phyloP scores from a whole-genome alignment of 2,888 invertebrate species.

The Corbicula japonica region DNA sequence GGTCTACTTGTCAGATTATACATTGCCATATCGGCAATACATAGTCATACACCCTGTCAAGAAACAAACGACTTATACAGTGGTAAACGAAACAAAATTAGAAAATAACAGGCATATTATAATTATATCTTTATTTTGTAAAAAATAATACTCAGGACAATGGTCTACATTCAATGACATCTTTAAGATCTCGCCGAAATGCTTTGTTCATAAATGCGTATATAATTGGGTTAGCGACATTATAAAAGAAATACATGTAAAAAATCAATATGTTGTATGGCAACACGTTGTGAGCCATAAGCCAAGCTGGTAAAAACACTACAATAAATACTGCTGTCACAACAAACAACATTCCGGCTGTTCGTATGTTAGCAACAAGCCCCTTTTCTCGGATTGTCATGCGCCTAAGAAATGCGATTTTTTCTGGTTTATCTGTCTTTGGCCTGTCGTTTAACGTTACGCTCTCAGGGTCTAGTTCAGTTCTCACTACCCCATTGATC shows the following conservation, averaged over 20 bases:
- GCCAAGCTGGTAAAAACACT: slow-evolving; percentile 85
- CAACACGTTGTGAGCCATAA: slow-evolving; percentile 81
- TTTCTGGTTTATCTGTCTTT: slow-evolving; percentile 29
- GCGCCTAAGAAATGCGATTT: slow-evolving; percentile 57
- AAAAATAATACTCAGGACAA: no score
- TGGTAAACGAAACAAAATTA: no score
- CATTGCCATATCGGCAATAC: no score
- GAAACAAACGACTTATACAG: no score
- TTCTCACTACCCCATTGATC: slow-evolving; percentile 47
- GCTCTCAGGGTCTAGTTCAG: slow-evolving; percentile 41
- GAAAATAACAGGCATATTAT: no score
- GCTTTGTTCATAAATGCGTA: slow-evolving; percentile 86
- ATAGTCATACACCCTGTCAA: no score
- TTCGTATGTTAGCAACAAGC: slow-evolving; percentile 83
- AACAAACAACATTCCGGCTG: slow-evolving; percentile 86
- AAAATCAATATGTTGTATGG: slow-evolving; percentile 81
- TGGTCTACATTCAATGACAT: slow-evolving; percentile 63
- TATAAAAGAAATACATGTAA: slow-evolving; percentile 85
- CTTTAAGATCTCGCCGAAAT: slow-evolving; percentile 82
- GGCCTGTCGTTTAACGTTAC: slow-evolving; percentile 9
- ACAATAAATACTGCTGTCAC: slow-evolving; percentile 85
- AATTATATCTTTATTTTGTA: no score
- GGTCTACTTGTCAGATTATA: no score
- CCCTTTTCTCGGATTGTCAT: slow-evolving; percentile 75
- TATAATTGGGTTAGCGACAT: slow-evolving; percentile 85